Base-by-base conservation (phyloP, 2,888 invertebrate genomes). In the Sphinx pinastri region DNA sequence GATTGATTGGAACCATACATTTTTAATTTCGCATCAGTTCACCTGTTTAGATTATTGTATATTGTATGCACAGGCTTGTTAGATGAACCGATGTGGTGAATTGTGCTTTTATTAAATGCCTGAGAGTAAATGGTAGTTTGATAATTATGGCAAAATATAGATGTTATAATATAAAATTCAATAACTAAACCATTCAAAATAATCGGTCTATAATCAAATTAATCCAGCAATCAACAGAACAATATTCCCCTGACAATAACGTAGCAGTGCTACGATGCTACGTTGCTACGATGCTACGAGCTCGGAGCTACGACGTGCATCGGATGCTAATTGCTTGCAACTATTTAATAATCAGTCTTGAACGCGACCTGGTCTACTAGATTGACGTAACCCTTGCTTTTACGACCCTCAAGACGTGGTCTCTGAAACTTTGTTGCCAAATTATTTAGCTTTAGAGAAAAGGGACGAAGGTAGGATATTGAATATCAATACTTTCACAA, bases 281-380 rank as follows among this genome's bases (percentile, higher is more conserved):
- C 54, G 54, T 2, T 47, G 68, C 68, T 57, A 68, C 47, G 68
- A 11, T 6, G 54, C 38, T 77, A 71, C 75, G 78, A 74, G 77
- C 75, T 76, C 81, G 81, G 83, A 88, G 60, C 60, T 60, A 60
- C 60, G 47, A 63, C 63, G 88, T 88, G 88, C 83, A 81, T 74
- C 80, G 85, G 87, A 86, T 91, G 90, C 84, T 90, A 89, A 91
- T 91, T 88, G 88, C 86, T 81, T 78, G 81, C 84, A 85, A 86
- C 86, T 83, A 87, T 89, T 89, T 88, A 90, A 89, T 88, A 89
- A 79, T 78, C 78, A 78, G 74, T 76, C 75, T 73, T 73, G 76
- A 77, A 72, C 71, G 67, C 72, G 69, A 73, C 76, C 77, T 38
- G 73, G 60, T 69, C 72, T 79, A 69, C 59, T 38, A 75, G 72